phyloP scores from a whole-genome alignment of 2,113 vertebrate species.

The Excalfactoria chinensis region DNA sequence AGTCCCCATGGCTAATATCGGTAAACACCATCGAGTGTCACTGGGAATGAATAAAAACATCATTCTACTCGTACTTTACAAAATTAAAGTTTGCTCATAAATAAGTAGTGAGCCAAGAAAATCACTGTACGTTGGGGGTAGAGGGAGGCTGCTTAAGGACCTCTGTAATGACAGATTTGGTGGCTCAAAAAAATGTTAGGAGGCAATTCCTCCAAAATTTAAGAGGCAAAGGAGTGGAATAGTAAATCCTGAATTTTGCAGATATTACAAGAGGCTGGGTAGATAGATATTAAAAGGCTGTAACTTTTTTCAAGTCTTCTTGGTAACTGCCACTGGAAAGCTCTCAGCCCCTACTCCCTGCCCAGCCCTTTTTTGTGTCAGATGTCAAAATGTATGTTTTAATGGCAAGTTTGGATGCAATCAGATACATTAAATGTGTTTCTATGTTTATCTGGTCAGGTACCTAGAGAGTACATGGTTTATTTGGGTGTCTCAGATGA shows the following conservation, averaged over 20 bases:
- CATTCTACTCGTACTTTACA: background rate
- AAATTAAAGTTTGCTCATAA: background rate
- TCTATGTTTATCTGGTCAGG: constrained; percentile 51
- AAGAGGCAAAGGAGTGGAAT: background rate
- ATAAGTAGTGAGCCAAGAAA: background rate
- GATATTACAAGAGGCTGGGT: background rate
- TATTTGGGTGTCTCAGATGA: constrained; percentile 81
- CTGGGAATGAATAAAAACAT: background rate
- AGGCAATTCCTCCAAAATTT: background rate
- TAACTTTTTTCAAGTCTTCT: background rate
- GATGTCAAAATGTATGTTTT: background rate
- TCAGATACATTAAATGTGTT: background rate
- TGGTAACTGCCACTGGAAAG: background rate
- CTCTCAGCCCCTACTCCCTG: background rate
- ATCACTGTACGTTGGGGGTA: fast-evolving
- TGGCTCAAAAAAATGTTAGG: background rate
- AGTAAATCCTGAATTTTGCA: background rate
- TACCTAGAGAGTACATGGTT: constrained; percentile 78
- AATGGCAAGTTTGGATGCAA: background rate
- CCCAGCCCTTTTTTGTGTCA: background rate
- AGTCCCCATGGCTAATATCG: background rate
- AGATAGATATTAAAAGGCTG: background rate
- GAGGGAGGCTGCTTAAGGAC: background rate
- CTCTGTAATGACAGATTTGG: background rate
- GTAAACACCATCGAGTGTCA: background rate